Conservation (phyloP, 2,888 invertebrate species). For the Oscheius sp. region DNA sequence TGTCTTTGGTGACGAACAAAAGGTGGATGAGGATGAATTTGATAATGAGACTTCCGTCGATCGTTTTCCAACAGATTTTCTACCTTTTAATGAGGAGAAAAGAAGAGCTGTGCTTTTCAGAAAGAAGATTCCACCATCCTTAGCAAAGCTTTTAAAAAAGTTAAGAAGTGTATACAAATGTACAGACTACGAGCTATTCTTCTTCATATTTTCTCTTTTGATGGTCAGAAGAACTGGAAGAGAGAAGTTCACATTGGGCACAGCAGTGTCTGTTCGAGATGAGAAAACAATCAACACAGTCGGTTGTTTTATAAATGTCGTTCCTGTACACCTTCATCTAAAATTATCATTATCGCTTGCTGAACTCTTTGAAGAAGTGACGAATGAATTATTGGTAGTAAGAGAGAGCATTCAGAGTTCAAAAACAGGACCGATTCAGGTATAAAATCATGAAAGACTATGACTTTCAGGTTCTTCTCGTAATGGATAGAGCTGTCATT, state of each 20-base stretch:
- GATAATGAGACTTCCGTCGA: background rate
- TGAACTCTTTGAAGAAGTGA: background rate
- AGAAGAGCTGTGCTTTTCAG: background rate
- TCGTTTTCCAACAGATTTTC: slow-evolving; percentile 12
- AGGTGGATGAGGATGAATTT: background rate
- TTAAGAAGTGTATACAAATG: background rate
- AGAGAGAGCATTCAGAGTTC: background rate
- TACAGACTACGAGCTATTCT: slow-evolving; percentile 20
- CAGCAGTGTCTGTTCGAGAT: slow-evolving; percentile 9
- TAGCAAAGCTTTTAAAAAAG: background rate
- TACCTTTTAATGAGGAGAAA: background rate
- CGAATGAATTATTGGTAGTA: background rate
- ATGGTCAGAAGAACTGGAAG: background rate
- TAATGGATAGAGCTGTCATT: slow-evolving; percentile 3
- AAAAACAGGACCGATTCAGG: background rate
- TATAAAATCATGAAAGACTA: no score
- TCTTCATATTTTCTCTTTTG: background rate
- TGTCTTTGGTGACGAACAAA: background rate
- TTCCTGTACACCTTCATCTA: slow-evolving; percentile 2
- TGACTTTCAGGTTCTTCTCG: slow-evolving; percentile 27
- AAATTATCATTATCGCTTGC: background rate
- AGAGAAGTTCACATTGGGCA: background rate
- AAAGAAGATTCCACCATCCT: background rate
- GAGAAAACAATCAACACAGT: background rate
- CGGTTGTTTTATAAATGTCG: slow-evolving; percentile 13